Evolutionary conservation across 1,140 invertebrate species (phyloP).

Genomic region (Dolichoris vasculosae): DNA sequence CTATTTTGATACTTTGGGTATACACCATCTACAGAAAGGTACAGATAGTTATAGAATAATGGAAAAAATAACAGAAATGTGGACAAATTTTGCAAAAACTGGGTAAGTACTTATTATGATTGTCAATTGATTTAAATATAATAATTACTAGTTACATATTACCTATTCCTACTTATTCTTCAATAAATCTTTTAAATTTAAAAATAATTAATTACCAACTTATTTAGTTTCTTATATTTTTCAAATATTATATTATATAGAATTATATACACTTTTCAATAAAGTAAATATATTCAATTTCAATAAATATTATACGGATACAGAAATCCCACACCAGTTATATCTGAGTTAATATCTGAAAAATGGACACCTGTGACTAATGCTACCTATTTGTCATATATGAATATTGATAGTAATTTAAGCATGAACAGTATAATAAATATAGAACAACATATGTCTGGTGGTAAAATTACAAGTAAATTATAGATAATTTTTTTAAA

Average conservation of each 20-base stretch:
- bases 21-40: slow-evolving; percentile 23
- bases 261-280: too few relatives aligned
- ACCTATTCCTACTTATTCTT: background rate
- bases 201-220: too few relatives aligned
- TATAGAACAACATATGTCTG: slow-evolving; percentile 53
- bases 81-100: slow-evolving; percentile 60
- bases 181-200: background rate
- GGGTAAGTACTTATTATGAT: slow-evolving; percentile 53
- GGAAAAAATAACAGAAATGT: slow-evolving; percentile 56
- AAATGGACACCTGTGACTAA: slow-evolving; percentile 55
- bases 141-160: background rate
- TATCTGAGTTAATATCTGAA: slow-evolving; percentile 40
- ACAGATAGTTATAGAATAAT: slow-evolving; percentile 19
- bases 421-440: slow-evolving; percentile 46
- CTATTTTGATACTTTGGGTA: slow-evolving; percentile 36
- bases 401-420: slow-evolving; percentile 53
- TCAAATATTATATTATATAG: too few relatives aligned
- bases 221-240: too few relatives aligned
- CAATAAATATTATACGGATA: background rate
- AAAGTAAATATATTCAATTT: too few relatives aligned
- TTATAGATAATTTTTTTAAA: slow-evolving; percentile 16
- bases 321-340: slow-evolving; percentile 56
- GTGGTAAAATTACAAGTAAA: slow-evolving; percentile 12
- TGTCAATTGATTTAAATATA: background rate
- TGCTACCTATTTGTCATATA: slow-evolving; percentile 43